Conservation (phyloP, 2,888 invertebrate genomes). For the Oxytorus armatus region DNA sequence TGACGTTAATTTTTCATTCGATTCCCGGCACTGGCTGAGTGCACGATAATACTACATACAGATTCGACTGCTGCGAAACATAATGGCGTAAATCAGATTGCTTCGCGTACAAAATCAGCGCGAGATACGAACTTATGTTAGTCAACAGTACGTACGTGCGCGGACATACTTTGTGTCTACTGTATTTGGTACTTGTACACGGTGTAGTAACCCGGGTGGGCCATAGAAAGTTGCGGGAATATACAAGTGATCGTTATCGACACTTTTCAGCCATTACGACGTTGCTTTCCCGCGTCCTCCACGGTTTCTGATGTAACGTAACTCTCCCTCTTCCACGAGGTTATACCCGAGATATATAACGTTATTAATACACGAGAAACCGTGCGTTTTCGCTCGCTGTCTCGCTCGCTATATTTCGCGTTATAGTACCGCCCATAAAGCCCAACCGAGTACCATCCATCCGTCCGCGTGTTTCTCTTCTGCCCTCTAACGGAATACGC, state of each 20-base stretch:
- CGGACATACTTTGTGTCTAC: no score
- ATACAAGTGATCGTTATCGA: constrained; percentile 70
- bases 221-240: constrained; percentile 25
- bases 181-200: background rate
- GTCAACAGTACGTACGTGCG: background rate
- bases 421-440: constrained; percentile 75
- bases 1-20: constrained; percentile 65
- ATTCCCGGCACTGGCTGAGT: constrained; percentile 40
- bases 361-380: constrained; percentile 2
- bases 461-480: constrained; percentile 76
- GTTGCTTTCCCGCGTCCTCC: constrained; percentile 32
- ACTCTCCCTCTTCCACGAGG: constrained; percentile 42
- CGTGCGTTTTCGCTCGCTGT: constrained; percentile 44
- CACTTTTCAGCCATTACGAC: constrained; percentile 75
- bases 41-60: background rate
- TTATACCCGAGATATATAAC: constrained; percentile 11
- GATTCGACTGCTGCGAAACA: background rate
- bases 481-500: constrained; percentile 83
- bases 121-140: background rate
- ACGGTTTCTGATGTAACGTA: constrained; percentile 1
- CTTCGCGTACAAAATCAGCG: background rate
- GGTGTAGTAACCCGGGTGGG: background rate
- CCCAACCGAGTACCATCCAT: constrained; percentile 74
- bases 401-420: constrained; percentile 39
- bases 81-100: background rate